phyloP scores from a whole-genome alignment of 2,888 invertebrate species.

The Conistra vaccinii region DNA sequence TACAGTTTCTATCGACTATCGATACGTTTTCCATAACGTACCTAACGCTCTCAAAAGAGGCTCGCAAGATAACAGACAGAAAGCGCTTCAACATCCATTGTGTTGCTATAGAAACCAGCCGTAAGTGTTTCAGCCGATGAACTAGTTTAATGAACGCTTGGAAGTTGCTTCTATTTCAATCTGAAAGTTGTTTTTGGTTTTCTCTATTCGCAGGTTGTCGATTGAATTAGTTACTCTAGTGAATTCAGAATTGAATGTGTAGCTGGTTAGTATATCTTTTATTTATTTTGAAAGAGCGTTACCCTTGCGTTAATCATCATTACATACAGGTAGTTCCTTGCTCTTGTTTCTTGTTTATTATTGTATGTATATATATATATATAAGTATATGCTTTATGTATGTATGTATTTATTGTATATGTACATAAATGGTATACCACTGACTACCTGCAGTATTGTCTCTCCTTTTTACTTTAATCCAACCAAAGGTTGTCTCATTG shows the following conservation, averaged over 20 bases:
- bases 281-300: not conserved
- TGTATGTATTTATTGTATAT: too few species aligned
- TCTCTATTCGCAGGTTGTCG: slow-evolving; percentile 15
- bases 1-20: too few species aligned
- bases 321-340: too few species aligned
- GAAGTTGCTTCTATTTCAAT: slow-evolving; percentile 35
- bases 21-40: slow-evolving; percentile 14
- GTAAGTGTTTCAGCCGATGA: slow-evolving; percentile 63
- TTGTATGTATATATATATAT: too few species aligned
- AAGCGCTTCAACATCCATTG: slow-evolving; percentile 66
- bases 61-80: slow-evolving; percentile 66
- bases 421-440: too few species aligned
- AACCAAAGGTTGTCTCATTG: too few species aligned
- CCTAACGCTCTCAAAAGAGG: slow-evolving; percentile 55
- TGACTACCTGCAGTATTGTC: too few species aligned
- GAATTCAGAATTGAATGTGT: not conserved
- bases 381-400: too few species aligned
- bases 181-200: slow-evolving; percentile 36
- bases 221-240: slow-evolving; percentile 31
- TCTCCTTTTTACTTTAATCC: too few species aligned
- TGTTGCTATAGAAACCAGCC: slow-evolving; percentile 50
- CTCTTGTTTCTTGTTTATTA: too few species aligned
- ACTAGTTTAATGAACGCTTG: slow-evolving; percentile 63
- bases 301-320: too few species aligned
- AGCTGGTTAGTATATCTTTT: not conserved